Evolutionary conservation across 2,888 invertebrate genomes (phyloP).

Genomic region (Pogonocherus hispidulus): DNA sequence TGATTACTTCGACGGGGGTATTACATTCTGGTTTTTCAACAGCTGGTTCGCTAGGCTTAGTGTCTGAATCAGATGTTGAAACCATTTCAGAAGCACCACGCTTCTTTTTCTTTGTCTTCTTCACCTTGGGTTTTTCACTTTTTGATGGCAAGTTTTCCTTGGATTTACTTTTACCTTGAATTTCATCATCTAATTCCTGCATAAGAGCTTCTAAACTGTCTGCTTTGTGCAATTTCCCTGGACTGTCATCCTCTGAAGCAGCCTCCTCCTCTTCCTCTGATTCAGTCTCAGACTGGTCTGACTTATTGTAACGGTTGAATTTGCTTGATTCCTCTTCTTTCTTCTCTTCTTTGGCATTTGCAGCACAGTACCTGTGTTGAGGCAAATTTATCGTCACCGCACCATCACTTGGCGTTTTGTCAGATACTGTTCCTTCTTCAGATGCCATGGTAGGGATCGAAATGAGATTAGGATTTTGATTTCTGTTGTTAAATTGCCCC

Average conservation of each 20-base stretch:
- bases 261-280: conserved; percentile 62
- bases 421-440: conserved; percentile 46
- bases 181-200: conserved; percentile 71
- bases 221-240: conserved; percentile 66
- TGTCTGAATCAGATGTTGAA: conserved; percentile 37
- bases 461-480: conserved; percentile 69
- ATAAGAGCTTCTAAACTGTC: conserved; percentile 71
- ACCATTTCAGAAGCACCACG: conserved; percentile 39
- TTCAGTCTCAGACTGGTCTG: conserved; percentile 68
- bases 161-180: conserved; percentile 58
- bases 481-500: conserved; percentile 59
- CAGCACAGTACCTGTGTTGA: conserved; percentile 61
- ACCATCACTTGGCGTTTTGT: conserved; percentile 12
- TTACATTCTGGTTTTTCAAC: conserved; percentile 31
- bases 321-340: conserved; percentile 63
- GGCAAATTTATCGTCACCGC: conserved; percentile 60
- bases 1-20: conserved; percentile 16
- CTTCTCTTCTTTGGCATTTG: conserved; percentile 40
- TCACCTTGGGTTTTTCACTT: conserved; percentile 44
- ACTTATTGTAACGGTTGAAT: conserved; percentile 70
- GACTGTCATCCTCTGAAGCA: conserved; percentile 40
- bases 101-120: conserved; percentile 50
- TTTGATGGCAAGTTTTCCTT: conserved; percentile 42
- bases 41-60: conserved; percentile 37
- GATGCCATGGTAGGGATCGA: conserved; percentile 68